Conservation (phyloP, 2,797 vertebrate species). For the Podarcis lilfordi region DNA sequence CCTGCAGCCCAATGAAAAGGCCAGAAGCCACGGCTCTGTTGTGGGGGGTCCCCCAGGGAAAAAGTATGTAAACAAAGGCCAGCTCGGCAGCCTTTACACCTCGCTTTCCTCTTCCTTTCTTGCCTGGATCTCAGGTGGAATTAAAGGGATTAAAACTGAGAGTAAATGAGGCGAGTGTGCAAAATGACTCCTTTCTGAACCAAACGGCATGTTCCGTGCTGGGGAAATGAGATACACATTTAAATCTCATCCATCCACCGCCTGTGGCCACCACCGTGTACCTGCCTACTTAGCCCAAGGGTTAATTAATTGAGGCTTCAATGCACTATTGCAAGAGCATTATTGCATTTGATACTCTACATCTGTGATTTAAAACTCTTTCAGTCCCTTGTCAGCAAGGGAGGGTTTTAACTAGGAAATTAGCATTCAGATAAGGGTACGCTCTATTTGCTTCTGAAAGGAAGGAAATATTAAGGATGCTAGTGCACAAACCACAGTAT, state of each 20-base stretch:
- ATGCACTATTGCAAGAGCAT: slow-evolving; percentile 88
- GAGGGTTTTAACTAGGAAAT: slow-evolving; percentile 96
- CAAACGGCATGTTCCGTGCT: slow-evolving; percentile 89
- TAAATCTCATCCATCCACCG: slow-evolving; percentile 90
- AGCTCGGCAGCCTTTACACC: slow-evolving; percentile 81
- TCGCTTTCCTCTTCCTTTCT: slow-evolving; percentile 86
- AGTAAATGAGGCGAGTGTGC: slow-evolving; percentile 91
- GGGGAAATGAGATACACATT: slow-evolving; percentile 99
- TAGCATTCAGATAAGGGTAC: slow-evolving; percentile 97
- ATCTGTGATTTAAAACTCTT: slow-evolving; percentile 95
- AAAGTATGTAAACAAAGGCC: slow-evolving; percentile 87
- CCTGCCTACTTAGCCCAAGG: slow-evolving; percentile 89
- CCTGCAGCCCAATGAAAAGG: slow-evolving; percentile 83
- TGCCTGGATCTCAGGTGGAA: slow-evolving; percentile 86
- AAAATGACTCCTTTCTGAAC: slow-evolving; percentile 91
- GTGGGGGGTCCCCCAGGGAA: slow-evolving; percentile 79
- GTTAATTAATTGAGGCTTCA: slow-evolving; percentile 96
- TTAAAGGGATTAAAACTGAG: slow-evolving; percentile 90
- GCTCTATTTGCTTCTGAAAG: slow-evolving; percentile 87
- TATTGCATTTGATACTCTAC: slow-evolving; percentile 92
- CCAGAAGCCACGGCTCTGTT: slow-evolving; percentile 83
- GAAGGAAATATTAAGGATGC: slow-evolving; percentile 90
- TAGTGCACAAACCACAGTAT: slow-evolving; percentile 82
- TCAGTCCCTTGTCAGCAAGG: slow-evolving; percentile 85
- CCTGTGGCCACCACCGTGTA: slow-evolving; percentile 89